Base-by-base conservation (phyloP, 2,888 invertebrate species). In the Cheilosia scutellata region DNA sequence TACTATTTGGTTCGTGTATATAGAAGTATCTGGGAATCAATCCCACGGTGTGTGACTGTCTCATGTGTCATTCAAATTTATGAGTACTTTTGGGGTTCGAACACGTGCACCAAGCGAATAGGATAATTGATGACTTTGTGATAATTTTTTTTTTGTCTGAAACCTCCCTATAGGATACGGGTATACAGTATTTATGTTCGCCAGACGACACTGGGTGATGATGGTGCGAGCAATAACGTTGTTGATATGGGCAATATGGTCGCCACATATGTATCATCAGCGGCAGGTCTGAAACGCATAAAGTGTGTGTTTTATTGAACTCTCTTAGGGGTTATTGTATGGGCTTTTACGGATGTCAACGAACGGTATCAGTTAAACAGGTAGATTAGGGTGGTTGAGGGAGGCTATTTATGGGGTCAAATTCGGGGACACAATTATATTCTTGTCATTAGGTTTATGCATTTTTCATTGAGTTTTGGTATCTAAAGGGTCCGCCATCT, bases 61-160 rank as follows among this genome's bases (percentile, higher is more conserved):
- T 77, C 65, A 16, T 71, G 71, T 77, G 65, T 47, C 71, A 72
- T 72, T 71, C 40, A 66, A 66, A 77, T 66, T 82, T 66, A 77
- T 72, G 82, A 77, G 82, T 72, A 42, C 82, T 77, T 77, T 82
- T 44, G 77, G 77, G 77, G 40, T 60, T 82, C 33, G 49, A 71
- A 82, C 82, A 82, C 82, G 71, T 82, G 82, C 82, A 82, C 29
- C 71, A 55, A 40, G 42, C 49, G 57, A 57, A 33, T 49, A 49
- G 66, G 76, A 68, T 76, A 76, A 76, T 76, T 66, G 66, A 76
- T 68, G 66, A 68, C 76, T 66, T 33, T 60, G 68, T 33, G 51
- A 76, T 76, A 76, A 76, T 76, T 76, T 76, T 42, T 31, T 76
- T 11, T 58, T 29, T 0, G 16, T 7, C 53, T 29, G 13, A 58